Base-by-base conservation (phyloP, 1,140 invertebrate genomes). In the Rhizoglyphus robini region DNA sequence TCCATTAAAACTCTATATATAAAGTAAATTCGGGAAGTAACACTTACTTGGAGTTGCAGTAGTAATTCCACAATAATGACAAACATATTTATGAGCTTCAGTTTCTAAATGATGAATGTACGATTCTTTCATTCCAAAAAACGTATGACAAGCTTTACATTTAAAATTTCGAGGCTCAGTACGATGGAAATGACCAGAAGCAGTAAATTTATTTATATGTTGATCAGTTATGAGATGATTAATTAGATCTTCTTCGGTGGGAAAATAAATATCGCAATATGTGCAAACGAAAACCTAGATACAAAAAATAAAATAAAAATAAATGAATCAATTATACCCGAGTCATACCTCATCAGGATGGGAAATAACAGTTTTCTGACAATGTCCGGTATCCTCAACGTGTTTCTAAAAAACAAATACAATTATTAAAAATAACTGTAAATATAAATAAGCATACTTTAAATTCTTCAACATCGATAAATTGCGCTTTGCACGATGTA, bases 131-230 rank as follows among this genome's bases (percentile, higher is more conserved):
- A 72, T 67, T 36, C 72, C 72, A 66, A 71, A 72, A 69, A 72
- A 72, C 46, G 67, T 72, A 27, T 72, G 72, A 67, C 72, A 72
- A 15, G 72, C 71, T 63, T 72, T 72, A 49, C 72, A 72, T 31
- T 72, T 71, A 57, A 71, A 70, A 65, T 72, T 72, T 25, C 72
- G 62, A 32, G 72, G 71, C 63, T 72, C 72, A 23, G 71, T 68
- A n/a, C 71, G 66, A 47, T 70, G 71, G 31, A 71, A 71, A 64
- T 71, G 71, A 65, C 71, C 71, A 65, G 69, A 63, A 41, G 49
- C 47, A 20, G 65, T 68, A 30, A 70, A 70, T 62, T 72, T 72
- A 23, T 69, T 72, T n/a, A 68, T 71, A 67, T 72, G 72, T 31
- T 71, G 67, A 31, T 70, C 66, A 57, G 69, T 70, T 5, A 72